phyloP scores from a whole-genome alignment of 2,888 invertebrate genomes.

The Melieria picta region DNA sequence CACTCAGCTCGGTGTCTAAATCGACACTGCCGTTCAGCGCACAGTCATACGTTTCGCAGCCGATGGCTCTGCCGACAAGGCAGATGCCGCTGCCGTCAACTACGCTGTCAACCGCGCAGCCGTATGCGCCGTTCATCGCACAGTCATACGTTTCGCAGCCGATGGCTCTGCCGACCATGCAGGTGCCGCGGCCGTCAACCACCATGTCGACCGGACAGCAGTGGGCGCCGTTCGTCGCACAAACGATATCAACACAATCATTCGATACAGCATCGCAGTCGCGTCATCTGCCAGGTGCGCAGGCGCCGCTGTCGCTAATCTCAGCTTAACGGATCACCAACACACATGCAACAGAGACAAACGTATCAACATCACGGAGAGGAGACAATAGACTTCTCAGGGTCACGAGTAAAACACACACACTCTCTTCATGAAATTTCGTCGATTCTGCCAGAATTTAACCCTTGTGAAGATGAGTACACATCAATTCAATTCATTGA shows the following conservation, averaged over 20 bases:
- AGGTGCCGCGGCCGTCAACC: background rate
- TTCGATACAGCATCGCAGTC: background rate
- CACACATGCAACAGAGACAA: background rate
- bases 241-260: no score
- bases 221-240: background rate
- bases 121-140: no score
- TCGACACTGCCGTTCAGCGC: no score
- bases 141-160: no score
- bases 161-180: background rate
- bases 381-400: no score
- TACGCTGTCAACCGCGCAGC: no score
- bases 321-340: background rate
- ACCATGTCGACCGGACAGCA: background rate
- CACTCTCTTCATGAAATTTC: slow-evolving; percentile 25
- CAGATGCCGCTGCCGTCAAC: no score
- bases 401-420: background rate
- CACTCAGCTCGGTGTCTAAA: no score
- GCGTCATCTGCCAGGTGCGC: background rate
- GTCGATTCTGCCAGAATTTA: slow-evolving; percentile 29
- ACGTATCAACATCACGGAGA: no score
- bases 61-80: no score
- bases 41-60: no score
- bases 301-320: background rate
- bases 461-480: slow-evolving; percentile 24
- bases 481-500: slow-evolving; percentile 36